Evolutionary conservation across 2,888 invertebrate genomes (phyloP).

Genomic region (Cephus rjabovi): DNA sequence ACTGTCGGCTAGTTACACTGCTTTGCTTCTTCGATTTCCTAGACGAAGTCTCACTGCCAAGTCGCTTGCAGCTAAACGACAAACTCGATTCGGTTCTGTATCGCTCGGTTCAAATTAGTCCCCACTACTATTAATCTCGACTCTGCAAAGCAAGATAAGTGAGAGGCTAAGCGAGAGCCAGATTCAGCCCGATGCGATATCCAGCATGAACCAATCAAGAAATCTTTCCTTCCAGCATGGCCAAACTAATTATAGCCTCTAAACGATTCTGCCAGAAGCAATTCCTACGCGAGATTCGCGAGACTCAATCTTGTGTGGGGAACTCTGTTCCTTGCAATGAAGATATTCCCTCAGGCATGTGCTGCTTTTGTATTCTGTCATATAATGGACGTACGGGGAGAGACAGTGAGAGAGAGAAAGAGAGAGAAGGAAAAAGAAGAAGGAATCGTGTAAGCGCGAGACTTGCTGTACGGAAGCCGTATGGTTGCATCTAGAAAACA

Average conservation of each 20-base stretch:
- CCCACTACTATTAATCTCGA: conserved; percentile 42
- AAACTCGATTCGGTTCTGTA: background rate
- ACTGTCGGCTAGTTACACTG: background rate
- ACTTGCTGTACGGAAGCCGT: background rate
- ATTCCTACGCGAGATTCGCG: conserved; percentile 36
- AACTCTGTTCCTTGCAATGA: background rate
- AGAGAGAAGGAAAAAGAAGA: no score
- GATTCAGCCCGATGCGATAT: conserved; percentile 33
- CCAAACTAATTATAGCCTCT: conserved; percentile 54
- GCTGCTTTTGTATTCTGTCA: no score
- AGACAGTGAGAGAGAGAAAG: no score
- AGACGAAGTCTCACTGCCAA: background rate
- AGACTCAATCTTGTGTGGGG: background rate
- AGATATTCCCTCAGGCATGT: no score
- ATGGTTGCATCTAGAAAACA: no score
- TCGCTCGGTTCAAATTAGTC: background rate
- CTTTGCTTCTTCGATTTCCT: background rate
- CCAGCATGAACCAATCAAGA: conserved; percentile 22
- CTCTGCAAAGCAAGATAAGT: conserved; percentile 54
- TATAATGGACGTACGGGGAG: no score
- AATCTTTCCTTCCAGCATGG: conserved; percentile 28
- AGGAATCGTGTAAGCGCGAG: background rate
- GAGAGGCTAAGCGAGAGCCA: conserved; percentile 23
- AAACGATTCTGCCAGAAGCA: conserved; percentile 58
- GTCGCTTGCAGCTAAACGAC: background rate